Evolutionary conservation across 2,797 vertebrate species (phyloP).

Genomic region (Periparus ater): DNA sequence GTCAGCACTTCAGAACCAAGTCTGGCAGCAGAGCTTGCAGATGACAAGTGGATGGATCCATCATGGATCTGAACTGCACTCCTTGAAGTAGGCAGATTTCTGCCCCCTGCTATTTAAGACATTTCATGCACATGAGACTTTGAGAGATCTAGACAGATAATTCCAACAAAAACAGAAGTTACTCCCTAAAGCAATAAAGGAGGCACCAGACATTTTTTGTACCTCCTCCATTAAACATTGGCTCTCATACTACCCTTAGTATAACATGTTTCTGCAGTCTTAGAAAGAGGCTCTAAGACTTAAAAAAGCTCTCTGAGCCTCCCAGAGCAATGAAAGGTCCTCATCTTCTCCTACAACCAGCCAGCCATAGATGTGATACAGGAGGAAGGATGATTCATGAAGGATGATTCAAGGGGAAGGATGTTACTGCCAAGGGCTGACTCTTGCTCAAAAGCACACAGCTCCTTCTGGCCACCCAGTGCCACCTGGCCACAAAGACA

Average conservation of each 20-base stretch:
- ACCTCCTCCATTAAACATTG: neutral
- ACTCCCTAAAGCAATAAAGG: neutral
- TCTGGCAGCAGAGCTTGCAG: neutral
- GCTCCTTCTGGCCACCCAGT: neutral
- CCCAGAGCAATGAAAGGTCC: neutral
- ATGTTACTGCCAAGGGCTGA: neutral
- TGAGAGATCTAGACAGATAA: neutral
- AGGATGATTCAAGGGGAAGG: neutral
- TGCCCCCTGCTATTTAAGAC: neutral
- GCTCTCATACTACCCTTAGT: neutral
- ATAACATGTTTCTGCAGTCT: neutral
- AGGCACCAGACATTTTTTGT: neutral
- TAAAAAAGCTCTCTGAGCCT: neutral
- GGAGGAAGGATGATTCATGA: neutral
- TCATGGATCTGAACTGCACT: neutral
- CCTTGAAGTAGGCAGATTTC: neutral
- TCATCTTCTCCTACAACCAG: neutral
- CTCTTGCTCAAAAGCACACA: neutral
- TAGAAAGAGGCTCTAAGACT: neutral
- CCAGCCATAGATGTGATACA: neutral
- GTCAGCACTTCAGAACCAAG: neutral
- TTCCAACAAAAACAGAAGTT: neutral
- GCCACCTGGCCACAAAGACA: neutral
- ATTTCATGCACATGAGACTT: rapidly evolving
- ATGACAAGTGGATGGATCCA: neutral